Percentiles rank a stretch among this genome's conserved stretches.
Evolutionary conservation across 2,888 invertebrate species (phyloP).

Genomic region (Drosophila yooni): DNA sequence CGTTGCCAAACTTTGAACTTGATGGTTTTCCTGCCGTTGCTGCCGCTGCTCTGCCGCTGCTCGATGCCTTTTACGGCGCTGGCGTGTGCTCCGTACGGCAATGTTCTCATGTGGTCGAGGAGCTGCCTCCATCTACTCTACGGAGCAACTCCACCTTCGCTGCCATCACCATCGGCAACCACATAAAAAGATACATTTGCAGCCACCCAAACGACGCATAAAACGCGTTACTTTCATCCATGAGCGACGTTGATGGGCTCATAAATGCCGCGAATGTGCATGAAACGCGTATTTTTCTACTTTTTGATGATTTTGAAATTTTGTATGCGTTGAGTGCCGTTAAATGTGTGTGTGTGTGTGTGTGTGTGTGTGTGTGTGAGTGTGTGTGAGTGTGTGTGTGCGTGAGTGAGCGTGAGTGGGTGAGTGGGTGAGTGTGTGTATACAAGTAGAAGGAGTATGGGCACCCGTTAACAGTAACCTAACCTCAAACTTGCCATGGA

Average conservation of each 20-base stretch:
- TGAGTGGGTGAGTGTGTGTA: constrained; percentile 21
- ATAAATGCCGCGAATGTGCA: constrained; percentile 82
- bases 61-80: constrained; percentile 69
- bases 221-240: constrained; percentile 82
- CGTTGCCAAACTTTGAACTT: constrained; percentile 82
- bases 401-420: constrained; percentile 25
- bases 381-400: constrained; percentile 29
- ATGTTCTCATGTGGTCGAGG: constrained; percentile 53
- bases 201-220: constrained; percentile 81
- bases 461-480: constrained; percentile 66
- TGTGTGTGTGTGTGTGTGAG: constrained; percentile 5
- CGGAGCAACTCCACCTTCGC: not conserved
- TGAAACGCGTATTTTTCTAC: constrained; percentile 82
- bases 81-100: constrained; percentile 57
- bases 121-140: constrained; percentile 7
- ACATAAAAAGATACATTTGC: constrained; percentile 80
- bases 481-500: constrained; percentile 62
- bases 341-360: constrained; percentile 52
- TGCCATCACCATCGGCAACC: constrained; percentile 41
- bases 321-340: constrained; percentile 82
- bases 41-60: constrained; percentile 17
- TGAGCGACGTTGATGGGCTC: constrained; percentile 82
- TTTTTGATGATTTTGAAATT: constrained; percentile 82
- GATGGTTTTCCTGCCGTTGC: constrained; percentile 66
- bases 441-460: constrained; percentile 16